A percentile compares a stretch with the other conserved stretches of the same genome.
These are phyloP conservation scores for Dendrolimus pini DNA, from an alignment of 2,888 invertebrate genomes.

Conservation along the genomic window DNA sequence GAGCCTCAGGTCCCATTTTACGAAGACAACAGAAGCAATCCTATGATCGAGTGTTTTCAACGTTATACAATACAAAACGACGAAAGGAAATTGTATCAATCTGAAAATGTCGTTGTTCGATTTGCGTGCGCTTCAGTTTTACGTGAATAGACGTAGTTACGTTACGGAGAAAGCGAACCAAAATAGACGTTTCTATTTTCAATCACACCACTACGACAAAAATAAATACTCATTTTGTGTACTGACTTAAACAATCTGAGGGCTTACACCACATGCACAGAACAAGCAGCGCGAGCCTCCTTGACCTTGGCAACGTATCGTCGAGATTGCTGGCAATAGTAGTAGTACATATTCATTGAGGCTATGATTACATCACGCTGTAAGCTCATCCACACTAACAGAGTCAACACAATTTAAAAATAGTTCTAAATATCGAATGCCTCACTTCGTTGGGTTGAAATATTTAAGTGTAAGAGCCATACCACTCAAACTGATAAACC, in stretches of 20 bases:
- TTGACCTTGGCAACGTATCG: conserved; percentile 40
- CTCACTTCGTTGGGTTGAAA: too few relatives aligned
- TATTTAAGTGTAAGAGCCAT: too few relatives aligned
- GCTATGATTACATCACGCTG: conserved; percentile 37
- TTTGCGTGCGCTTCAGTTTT: background rate
- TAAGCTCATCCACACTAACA: conserved; percentile 30
- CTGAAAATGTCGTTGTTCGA: background rate
- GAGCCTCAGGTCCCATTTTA: too few relatives aligned
- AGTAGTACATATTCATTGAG: conserved; percentile 25
- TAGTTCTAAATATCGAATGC: too few relatives aligned
- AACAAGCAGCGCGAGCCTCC: conserved; percentile 10
- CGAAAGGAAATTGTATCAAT: background rate
- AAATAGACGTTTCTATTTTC: background rate
- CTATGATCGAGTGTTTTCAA: background rate
- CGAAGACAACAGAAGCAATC: too few relatives aligned
- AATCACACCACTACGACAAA: background rate
- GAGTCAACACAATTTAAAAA: too few relatives aligned
- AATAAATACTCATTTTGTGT: background rate
- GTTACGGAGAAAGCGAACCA: background rate
- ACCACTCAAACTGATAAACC: too few relatives aligned
- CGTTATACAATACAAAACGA: background rate
- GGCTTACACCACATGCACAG: background rate
- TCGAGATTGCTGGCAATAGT: conserved; percentile 26
- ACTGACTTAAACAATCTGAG: too few relatives aligned
- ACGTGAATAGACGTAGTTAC: background rate